A percentile compares a stretch with the other conserved stretches of the same genome.
phyloP scores from a whole-genome alignment of 1,140 invertebrate species.

The Pseudobourletiella spinata region DNA sequence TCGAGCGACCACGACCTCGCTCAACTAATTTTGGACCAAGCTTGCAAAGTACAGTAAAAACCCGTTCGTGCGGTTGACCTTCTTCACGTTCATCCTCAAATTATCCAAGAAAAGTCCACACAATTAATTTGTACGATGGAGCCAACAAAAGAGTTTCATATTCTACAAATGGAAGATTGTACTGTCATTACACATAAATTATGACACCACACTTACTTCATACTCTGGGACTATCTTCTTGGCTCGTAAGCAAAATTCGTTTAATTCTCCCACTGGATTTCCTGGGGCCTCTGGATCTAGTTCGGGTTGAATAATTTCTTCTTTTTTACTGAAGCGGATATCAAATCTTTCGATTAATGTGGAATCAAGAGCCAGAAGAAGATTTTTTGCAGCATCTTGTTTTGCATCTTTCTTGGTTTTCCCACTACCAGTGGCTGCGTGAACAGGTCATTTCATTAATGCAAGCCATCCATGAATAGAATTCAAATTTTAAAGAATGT shows the following conservation, averaged over 20 bases:
- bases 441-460: background rate
- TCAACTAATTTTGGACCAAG: conserved; percentile 17
- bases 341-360: conserved; percentile 1
- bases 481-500: no score
- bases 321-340: background rate
- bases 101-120: no score
- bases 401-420: conserved; percentile 32
- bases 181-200: no score
- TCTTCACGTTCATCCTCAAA: conserved; percentile 10
- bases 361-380: conserved; percentile 21
- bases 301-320: conserved; percentile 6
- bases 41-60: conserved; percentile 22
- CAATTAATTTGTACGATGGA: no score
- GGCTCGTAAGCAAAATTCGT: conserved; percentile 27
- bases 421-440: conserved; percentile 20
- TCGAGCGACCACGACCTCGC: conserved; percentile 17
- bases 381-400: conserved; percentile 29
- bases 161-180: no score
- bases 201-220: conserved; percentile 19
- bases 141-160: no score
- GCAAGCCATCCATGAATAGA: background rate
- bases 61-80: conserved; percentile 26
- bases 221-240: conserved; percentile 25
- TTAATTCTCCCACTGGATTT: conserved; percentile 35
- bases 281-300: conserved; percentile 25